phyloP scores from a whole-genome alignment of 2,888 invertebrate species.

The Falcaria lacertinaria region DNA sequence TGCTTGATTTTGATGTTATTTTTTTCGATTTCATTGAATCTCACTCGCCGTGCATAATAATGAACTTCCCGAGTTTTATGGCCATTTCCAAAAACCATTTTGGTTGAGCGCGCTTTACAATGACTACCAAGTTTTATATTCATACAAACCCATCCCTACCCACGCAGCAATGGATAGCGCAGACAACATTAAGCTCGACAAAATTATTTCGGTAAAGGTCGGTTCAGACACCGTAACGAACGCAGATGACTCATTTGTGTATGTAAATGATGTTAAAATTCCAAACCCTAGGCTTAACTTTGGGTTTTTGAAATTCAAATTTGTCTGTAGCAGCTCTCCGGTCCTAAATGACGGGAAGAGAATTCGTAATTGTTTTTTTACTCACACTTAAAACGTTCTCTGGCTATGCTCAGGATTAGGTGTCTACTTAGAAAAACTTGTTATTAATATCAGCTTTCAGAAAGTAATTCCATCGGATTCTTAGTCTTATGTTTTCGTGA shows the following conservation, averaged over 20 bases:
- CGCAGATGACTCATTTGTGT: slow-evolving; percentile 54
- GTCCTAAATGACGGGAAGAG: slow-evolving; percentile 28
- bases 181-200: background rate
- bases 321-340: slow-evolving; percentile 22
- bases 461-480: too few species aligned
- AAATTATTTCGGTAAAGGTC: slow-evolving; percentile 6
- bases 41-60: slow-evolving; percentile 38
- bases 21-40: slow-evolving; percentile 48
- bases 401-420: background rate
- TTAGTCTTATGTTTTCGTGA: too few species aligned
- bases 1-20: slow-evolving; percentile 29
- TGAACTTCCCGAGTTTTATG: slow-evolving; percentile 22
- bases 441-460: background rate
- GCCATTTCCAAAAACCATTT: slow-evolving; percentile 15
- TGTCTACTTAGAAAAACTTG: background rate
- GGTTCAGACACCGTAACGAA: slow-evolving; percentile 38
- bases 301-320: slow-evolving; percentile 41
- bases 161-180: slow-evolving; percentile 8
- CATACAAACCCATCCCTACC: background rate
- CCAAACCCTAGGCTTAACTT: slow-evolving; percentile 47
- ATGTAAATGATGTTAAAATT: slow-evolving; percentile 50
- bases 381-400: background rate
- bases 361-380: slow-evolving; percentile 37
- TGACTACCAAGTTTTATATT: background rate
- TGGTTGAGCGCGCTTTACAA: slow-evolving; percentile 6